phyloP scores from a whole-genome alignment of 2,888 invertebrate genomes.

The Spisula solida region DNA sequence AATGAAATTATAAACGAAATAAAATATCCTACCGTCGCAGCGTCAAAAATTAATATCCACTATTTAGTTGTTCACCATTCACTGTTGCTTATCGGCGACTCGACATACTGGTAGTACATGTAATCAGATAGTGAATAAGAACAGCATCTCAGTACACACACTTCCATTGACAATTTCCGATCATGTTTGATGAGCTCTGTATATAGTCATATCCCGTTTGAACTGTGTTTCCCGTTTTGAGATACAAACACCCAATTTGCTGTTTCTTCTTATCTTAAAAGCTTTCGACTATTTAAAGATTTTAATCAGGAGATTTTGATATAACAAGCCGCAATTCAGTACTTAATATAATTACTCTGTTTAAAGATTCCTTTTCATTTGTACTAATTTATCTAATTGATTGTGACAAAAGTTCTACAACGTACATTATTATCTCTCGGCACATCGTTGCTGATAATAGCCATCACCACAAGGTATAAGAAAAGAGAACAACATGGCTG shows the following conservation, averaged over 20 bases:
- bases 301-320: no score
- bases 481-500: no score
- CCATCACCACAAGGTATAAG: no score
- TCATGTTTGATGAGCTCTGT: neutral
- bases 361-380: no score
- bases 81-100: neutral
- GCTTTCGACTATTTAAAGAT: neutral
- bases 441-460: no score
- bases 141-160: neutral
- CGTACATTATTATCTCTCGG: no score
- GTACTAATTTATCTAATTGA: no score
- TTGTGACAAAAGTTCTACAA: no score
- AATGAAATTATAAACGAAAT: no score
- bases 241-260: neutral
- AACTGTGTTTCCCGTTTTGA: neutral
- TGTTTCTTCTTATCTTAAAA: neutral
- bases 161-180: neutral
- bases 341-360: no score
- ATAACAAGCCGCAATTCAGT: no score
- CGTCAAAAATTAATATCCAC: neutral
- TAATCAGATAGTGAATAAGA: neutral
- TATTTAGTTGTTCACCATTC: neutral
- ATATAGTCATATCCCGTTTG: neutral
- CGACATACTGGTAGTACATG: neutral
- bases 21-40: neutral